Base-by-base conservation (phyloP, 2,113 vertebrate genomes). In the Corythaixoides concolor region DNA sequence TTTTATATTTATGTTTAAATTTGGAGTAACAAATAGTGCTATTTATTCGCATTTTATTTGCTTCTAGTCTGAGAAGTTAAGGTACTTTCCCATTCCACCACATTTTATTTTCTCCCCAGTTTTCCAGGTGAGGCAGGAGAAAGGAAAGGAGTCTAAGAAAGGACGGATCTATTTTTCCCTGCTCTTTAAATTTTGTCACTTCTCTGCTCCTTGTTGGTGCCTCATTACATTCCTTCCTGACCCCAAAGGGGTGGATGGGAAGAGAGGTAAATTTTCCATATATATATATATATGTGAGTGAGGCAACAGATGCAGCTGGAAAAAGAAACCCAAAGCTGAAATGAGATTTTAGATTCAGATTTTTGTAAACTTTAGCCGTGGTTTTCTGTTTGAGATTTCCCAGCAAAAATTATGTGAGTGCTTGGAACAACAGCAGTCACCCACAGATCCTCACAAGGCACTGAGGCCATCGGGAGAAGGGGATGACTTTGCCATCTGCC, bases 191-290 rank as follows among this genome's bases (percentile, higher is more conserved):
- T 52, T 87, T 88, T 88, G 74, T 88, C 28, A 63, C 19, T 94
- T 84, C 43, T 76, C 33, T 73, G 58, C 20, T 86, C 52, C n/a
- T 75, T 88, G 22, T 53, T n/a, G 16, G 33, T 60, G 15, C 35
- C 28, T 47, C 0, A 0, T 73, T 70, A 75, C 4, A 1, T 37
- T 58, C 33, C 43, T 47, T 72, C 7, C 14, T 53, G 8, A 75
- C 6, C 35, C 50, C 41, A 67, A 32, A 60, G 23, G 11, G 10
- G 12, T 23, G 20, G 24, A 16, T 59, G n/a, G 28, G 37, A 62
- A 73, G 50, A 74, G 63, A 83, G 59, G 37, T 28, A 32, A 73
- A 62, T 50, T 47, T 83, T 67, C 52, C 27, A 3, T 56, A 43
- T 49, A 6, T 72, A 4, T 12, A 3, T 56, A 43, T 49, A 6